Evolutionary conservation across 2,113 vertebrate genomes (phyloP).

Genomic region (Todiramphus chloris): DNA sequence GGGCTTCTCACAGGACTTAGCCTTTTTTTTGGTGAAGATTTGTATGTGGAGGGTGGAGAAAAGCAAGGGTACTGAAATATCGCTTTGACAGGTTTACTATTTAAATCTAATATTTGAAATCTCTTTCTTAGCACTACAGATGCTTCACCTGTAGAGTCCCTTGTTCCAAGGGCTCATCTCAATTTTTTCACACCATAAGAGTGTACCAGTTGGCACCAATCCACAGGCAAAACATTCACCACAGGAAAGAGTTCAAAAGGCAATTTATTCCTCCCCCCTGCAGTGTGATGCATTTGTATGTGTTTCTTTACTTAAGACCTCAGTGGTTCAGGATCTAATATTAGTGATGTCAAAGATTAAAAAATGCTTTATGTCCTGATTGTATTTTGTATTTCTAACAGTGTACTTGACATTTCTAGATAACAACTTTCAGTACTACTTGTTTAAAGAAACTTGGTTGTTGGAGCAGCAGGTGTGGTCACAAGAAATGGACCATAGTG

Average conservation of each 20-base stretch:
- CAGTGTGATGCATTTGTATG: neutral
- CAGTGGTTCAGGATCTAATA: neutral
- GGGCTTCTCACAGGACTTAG: neutral
- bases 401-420: neutral
- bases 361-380: neutral
- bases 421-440: neutral
- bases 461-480: neutral
- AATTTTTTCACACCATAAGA: neutral
- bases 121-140: neutral
- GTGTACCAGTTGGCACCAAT: neutral
- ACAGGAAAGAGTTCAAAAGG: neutral
- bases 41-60: neutral
- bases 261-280: neutral
- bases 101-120: constrained; percentile 13
- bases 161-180: neutral
- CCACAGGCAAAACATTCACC: neutral
- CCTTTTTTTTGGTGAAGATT: neutral
- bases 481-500: neutral
- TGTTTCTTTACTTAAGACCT: neutral
- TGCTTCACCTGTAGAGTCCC: neutral
- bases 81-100: neutral
- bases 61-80: neutral
- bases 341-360: neutral
- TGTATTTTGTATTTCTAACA: neutral
- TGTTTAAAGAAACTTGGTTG: constrained; percentile 8